Evolutionary conservation across 2,113 vertebrate species (phyloP), one percentile per base, ranked within the genome.

Genomic region (Notothenia rossii): DNA sequence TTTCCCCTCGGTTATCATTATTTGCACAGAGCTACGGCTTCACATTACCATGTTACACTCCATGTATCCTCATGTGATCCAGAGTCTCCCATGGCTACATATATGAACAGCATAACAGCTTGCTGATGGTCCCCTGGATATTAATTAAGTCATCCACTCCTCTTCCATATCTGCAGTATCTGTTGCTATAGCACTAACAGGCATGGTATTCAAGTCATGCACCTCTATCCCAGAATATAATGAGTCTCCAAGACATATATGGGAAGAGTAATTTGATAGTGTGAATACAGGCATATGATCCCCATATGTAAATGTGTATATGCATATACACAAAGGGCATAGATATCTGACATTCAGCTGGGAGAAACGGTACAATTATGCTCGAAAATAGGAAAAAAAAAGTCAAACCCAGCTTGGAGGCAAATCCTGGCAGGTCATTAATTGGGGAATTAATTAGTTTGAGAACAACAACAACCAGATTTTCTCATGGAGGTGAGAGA

Each of bases 361-460:
- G 15, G 53, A 60, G 40, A 67, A 55, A 78, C 5, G 45, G 11
- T 54, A 62, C 22, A 82, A 76, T 82, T 72, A 85, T 36, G 68
- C 51, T 53, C 17, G 62, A 67, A 73, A 77, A 4, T 56, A 82
- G 59, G 7, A 10, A 66, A 62, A 79, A 75, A 77, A 56, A 53
- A 25, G 22, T 51, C 85, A 90, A 83, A 76, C 75, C 62, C 55
- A 45, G 77, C 87, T 85, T 5, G 10, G 20, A 88, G 82, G 83
- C 59, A 86, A 91, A 89, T 79, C 72, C 79, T 88, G 76, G 70
- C 68, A 86, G 81, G 81, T 83, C 83, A 90, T 86, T 91, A 92
- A 83, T 75, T 80, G 69, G 59, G 55, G 75, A 63, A 86, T 92
- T 93, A 93, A 94, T 94, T 88, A 84, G 79, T 70, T 79, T 89